Conservation (phyloP, 2,113 vertebrate genomes). For the Phocoena sinus region DNA sequence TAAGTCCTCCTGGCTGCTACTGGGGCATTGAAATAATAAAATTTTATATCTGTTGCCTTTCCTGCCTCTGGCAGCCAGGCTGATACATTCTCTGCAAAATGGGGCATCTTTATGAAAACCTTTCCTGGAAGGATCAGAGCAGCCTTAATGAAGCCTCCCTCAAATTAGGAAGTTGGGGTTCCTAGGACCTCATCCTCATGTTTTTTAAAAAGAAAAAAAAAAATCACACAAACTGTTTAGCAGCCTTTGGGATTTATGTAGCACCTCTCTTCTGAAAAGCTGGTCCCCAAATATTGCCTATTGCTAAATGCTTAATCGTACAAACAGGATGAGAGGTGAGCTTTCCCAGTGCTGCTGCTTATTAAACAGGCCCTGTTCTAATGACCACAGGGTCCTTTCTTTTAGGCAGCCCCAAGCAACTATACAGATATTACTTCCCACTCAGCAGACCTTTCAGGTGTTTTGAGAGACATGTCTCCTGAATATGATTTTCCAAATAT, state of each 20-base stretch:
- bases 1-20: slow-evolving; percentile 86
- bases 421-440: not conserved
- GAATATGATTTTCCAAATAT: slow-evolving; percentile 65
- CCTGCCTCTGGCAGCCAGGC: slow-evolving; percentile 83
- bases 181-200: not conserved
- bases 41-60: slow-evolving; percentile 84
- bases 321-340: not conserved
- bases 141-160: slow-evolving; percentile 42
- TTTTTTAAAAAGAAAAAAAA: not conserved
- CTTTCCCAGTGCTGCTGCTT: not conserved
- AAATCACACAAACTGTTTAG: not conserved
- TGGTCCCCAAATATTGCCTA: not conserved
- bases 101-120: slow-evolving; percentile 68
- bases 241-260: slow-evolving; percentile 19
- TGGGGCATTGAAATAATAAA: slow-evolving; percentile 86
- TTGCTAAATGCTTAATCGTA: not conserved
- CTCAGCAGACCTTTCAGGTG: not conserved
- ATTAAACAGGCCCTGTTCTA: not conserved
- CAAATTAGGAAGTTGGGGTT: not conserved
- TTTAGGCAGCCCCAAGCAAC: not conserved
- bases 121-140: slow-evolving; percentile 52
- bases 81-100: slow-evolving; percentile 73
- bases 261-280: slow-evolving; percentile 32
- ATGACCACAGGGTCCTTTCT: not conserved
- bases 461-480: slow-evolving; percentile 29